Evolutionary conservation across 2,888 invertebrate species (phyloP).

Genomic region (Phytoseiulus persimilis): DNA sequence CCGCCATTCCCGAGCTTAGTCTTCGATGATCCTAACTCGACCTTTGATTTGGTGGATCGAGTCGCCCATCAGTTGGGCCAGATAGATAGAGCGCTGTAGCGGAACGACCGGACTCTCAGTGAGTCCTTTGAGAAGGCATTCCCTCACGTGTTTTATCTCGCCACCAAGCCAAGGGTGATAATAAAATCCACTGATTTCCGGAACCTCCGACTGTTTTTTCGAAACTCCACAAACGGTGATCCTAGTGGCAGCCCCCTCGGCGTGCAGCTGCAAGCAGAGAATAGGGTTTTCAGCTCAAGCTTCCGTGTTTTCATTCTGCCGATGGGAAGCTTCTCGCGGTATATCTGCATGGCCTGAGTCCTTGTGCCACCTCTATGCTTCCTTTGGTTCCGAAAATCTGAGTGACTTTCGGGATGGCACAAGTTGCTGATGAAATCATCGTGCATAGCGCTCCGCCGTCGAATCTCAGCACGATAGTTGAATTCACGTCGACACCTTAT

Average conservation of each 20-base stretch:
- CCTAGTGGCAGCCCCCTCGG: no score
- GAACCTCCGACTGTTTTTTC: neutral
- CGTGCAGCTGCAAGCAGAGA: no score
- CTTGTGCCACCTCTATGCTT: neutral
- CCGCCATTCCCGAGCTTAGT: no score
- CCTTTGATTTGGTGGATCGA: neutral
- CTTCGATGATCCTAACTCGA: neutral
- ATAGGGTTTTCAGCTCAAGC: no score
- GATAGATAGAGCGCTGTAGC: neutral
- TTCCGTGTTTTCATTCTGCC: no score
- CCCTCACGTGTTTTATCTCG: conserved; percentile 13
- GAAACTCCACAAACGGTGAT: neutral
- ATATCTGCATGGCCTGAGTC: no score
- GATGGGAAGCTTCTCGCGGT: neutral
- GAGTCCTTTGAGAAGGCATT: neutral
- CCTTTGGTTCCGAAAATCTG: neutral
- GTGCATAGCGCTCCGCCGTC: neutral
- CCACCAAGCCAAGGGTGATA: neutral
- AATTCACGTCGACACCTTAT: neutral
- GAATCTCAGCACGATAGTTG: neutral
- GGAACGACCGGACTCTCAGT: neutral
- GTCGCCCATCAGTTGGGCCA: neutral
- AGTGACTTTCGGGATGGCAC: neutral
- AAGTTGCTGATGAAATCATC: neutral
- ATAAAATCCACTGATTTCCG: neutral